Percentiles rank a stretch among this genome's conserved stretches.
Conservation (phyloP, 2,797 vertebrate species). For the Jordanella pulchra region DNA sequence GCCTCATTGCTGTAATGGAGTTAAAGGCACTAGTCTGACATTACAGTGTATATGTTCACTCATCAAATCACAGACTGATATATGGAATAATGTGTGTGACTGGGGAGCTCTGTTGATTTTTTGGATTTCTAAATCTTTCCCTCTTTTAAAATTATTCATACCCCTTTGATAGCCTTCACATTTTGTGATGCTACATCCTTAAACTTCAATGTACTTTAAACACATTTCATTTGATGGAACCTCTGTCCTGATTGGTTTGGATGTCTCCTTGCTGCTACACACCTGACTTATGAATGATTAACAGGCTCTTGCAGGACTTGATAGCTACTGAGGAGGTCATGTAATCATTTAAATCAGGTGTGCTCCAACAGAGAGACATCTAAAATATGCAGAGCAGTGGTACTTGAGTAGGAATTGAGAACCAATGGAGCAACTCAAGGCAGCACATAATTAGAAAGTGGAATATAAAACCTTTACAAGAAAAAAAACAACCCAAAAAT, state of each 20-base stretch:
- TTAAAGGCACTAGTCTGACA: constrained; percentile 60
- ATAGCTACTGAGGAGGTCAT: too few species aligned
- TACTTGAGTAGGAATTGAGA: too few species aligned
- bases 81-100: constrained; percentile 70
- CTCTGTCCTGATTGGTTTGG: too few species aligned
- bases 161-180: background rate
- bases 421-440: background rate
- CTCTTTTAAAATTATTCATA: constrained; percentile 9
- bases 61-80: constrained; percentile 61
- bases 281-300: too few species aligned
- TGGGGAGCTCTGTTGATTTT: constrained; percentile 54
- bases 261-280: too few species aligned
- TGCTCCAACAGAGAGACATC: too few species aligned
- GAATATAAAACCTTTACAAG: background rate
- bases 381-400: too few species aligned
- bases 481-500: background rate
- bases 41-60: constrained; percentile 63
- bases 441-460: background rate
- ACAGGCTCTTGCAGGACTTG: too few species aligned
- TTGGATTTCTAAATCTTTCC: constrained; percentile 56
- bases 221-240: background rate
- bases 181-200: background rate
- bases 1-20: constrained; percentile 48
- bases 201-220: background rate
- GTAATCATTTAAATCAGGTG: too few species aligned